A percentile compares a stretch with the other conserved stretches of the same genome.
Conservation (phyloP, 2,797 vertebrate species). For the Aeoliscus strigatus region DNA sequence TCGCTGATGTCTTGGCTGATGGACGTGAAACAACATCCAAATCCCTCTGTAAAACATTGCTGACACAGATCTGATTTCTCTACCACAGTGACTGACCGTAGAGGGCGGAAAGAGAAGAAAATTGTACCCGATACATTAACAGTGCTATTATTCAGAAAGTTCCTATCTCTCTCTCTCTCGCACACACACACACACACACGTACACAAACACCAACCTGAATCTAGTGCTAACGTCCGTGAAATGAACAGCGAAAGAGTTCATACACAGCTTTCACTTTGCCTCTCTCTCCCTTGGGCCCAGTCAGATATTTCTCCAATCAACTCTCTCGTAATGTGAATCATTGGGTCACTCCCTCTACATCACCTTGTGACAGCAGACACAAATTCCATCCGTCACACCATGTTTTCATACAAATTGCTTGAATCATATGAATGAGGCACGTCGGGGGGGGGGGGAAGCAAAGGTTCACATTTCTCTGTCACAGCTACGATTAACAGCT, state of each 20-base stretch:
- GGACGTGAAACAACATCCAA: constrained; percentile 23
- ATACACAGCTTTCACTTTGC: constrained; percentile 18
- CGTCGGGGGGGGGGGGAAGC: constrained; percentile 1
- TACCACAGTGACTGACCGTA: no score
- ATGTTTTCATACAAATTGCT: constrained; percentile 42
- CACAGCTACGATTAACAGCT: constrained; percentile 6
- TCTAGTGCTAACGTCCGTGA: constrained; percentile 35
- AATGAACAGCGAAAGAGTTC: constrained; percentile 34
- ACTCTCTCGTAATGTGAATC: constrained; percentile 55
- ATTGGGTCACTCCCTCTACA: constrained; percentile 31
- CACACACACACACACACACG: constrained; percentile 20
- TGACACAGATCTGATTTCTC: constrained; percentile 23
- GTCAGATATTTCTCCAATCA: constrained; percentile 48
- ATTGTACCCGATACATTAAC: constrained; percentile 16
- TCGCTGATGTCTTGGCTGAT: constrained; percentile 26
- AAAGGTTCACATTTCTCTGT: constrained; percentile 10
- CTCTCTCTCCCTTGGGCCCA: constrained; percentile 21
- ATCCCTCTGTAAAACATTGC: constrained; percentile 25
- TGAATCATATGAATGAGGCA: constrained; percentile 20
- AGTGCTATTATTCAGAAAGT: constrained; percentile 22
- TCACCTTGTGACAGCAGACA: constrained; percentile 44
- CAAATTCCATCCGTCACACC: constrained; percentile 45
- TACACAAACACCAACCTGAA: constrained; percentile 11
- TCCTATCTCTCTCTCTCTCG: no score
- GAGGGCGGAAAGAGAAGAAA: background rate